Base-by-base conservation (phyloP, 2,113 vertebrate species). In the Neotoma lepida region DNA sequence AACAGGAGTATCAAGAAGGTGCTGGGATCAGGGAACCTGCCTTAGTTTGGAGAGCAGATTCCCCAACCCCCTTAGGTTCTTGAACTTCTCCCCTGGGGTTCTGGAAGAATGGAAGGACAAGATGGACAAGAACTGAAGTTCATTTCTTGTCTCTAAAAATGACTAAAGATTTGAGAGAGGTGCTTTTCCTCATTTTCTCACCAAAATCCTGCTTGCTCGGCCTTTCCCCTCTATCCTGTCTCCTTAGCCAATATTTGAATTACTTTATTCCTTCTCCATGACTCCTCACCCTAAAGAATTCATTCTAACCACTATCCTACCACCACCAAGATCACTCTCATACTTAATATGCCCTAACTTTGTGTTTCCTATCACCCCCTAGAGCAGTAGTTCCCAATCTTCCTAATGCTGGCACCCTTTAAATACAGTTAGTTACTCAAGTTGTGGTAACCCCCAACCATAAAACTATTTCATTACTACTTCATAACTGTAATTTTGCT, bases 201-300 rank as follows among this genome's bases (percentile, higher is more conserved):
- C 46, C 33, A 86, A 91, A 93, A 90, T 6, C 7, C 33, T 56
- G 28, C 84, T 73, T 88, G n/a, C 6, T 54, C 46, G 85, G 41
- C 54, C 41, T 63, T 82, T 61, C 46, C 54, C 68, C 41, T 92
- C 93, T n/a, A 10, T 68, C 51, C 58, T 74, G 82, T 20, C 89
- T 94, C 84, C 46, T 68, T 71, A 13, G 6, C 39, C 88, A 91
- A 63, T 26, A 70, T 51, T 63, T 85, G 28, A 91, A 63, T 39
- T 8, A 56, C 92, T 92, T 92, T 68, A 46, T 78, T 90, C 61
- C 54, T 92, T 89, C 91, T 49, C 91, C 77, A 68, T 24, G n/a
- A 9, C 22, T 49, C 68, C 20, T n/a, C 24, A 46, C 12, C 30
- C 30, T 56, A 13, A 70, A 20, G 30, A n/a, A 74, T 64, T 90